phyloP scores from a whole-genome alignment of 2,888 invertebrate species.

The Ophion slaviceki region DNA sequence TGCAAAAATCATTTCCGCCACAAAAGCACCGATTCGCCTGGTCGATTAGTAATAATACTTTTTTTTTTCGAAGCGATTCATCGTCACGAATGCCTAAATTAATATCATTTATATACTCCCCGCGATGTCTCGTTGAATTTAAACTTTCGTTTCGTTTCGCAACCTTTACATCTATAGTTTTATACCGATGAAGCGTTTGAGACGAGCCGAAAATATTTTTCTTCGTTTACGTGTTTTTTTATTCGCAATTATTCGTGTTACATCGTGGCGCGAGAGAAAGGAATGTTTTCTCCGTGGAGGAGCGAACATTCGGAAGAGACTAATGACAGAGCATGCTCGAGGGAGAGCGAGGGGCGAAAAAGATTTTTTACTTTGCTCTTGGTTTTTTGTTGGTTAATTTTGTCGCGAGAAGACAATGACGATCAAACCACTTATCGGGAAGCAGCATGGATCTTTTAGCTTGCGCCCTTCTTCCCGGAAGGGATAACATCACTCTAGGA shows the following conservation, averaged over 20 bases:
- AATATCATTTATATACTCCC: slow-evolving; percentile 30
- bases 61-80: background rate
- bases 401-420: background rate
- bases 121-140: slow-evolving; percentile 15
- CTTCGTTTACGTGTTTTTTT: slow-evolving; percentile 9
- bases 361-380: slow-evolving; percentile 35
- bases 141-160: slow-evolving; percentile 25
- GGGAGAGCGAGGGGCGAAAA: slow-evolving; percentile 30
- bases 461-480: background rate
- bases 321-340: slow-evolving; percentile 42
- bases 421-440: background rate
- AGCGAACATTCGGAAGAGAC: background rate
- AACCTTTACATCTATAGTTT: slow-evolving; percentile 57
- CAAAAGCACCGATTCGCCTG: background rate
- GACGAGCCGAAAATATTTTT: slow-evolving; percentile 53
- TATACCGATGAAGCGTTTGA: slow-evolving; percentile 62
- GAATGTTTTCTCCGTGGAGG: slow-evolving; percentile 21
- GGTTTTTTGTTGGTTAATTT: background rate
- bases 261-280: background rate
- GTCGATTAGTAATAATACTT: background rate
- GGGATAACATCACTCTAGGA: no score
- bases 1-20: slow-evolving; percentile 21
- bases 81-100: slow-evolving; percentile 55
- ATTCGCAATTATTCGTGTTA: slow-evolving; percentile 1
- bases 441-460: background rate